Evolutionary conservation across 2,888 invertebrate genomes (phyloP).

Genomic region (Caenorhabditis angaria): DNA sequence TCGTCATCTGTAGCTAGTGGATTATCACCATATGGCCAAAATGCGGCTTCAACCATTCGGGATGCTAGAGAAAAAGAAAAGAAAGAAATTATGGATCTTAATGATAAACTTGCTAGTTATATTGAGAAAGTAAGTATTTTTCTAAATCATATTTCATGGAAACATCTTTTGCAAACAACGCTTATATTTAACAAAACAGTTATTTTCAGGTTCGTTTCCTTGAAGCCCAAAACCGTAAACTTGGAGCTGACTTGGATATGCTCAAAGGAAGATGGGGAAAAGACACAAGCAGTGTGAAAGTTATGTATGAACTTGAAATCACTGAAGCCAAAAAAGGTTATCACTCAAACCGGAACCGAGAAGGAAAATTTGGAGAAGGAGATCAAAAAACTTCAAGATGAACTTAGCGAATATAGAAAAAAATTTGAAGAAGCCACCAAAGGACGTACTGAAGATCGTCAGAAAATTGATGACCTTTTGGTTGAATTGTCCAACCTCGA

Average conservation of each 20-base stretch:
- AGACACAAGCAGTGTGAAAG: constrained; percentile 63
- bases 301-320: constrained; percentile 61
- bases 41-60: constrained; percentile 73
- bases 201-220: constrained; percentile 68
- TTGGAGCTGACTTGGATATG: constrained; percentile 69
- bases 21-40: constrained; percentile 54
- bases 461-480: constrained; percentile 74
- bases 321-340: constrained; percentile 59
- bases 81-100: constrained; percentile 76
- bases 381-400: constrained; percentile 55
- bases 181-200: too few relatives aligned
- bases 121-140: constrained; percentile 74
- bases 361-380: constrained; percentile 54
- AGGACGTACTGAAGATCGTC: constrained; percentile 70
- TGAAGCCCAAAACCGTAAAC: constrained; percentile 73
- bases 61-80: constrained; percentile 75
- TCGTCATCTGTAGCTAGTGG: constrained; percentile 46
- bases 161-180: too few relatives aligned
- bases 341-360: constrained; percentile 48
- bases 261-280: constrained; percentile 70
- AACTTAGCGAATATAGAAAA: constrained; percentile 55
- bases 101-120: constrained; percentile 76
- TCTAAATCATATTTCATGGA: constrained; percentile 6
- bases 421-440: constrained; percentile 70
- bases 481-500: constrained; percentile 74